Base-by-base conservation (phyloP, 2,797 vertebrate species). In the Steatocranus sp. region DNA sequence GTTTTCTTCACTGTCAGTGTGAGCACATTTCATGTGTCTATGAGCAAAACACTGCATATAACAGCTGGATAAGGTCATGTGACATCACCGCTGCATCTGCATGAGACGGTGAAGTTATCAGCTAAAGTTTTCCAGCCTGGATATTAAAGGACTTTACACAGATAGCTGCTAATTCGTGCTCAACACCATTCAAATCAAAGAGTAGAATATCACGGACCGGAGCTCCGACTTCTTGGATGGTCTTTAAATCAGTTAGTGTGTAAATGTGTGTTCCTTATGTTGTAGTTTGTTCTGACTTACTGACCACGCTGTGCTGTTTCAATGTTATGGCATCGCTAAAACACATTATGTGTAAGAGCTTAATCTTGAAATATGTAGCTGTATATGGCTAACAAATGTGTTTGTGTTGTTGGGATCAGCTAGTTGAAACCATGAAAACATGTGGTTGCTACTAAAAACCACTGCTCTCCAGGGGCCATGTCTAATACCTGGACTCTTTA, bases 401-500 rank as follows among this genome's bases (percentile, higher is more conserved):
- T 25, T 12, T 8, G 7, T 25, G 38, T 70, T 70, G 38, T 18
- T 70, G 23, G 38, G 15, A 70, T 46, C 38, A 46, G 38, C 23
- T 5, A 8, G 34, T 3, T 66, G 7, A 41, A 66, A 66, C 61
- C n/a, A 7, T 66, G 34, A 66, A 38, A 23, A 1, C n/a, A 32
- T 2, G 61, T 0, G n/a, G 1, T 6, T 36, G 32, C n/a, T 38
- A 3, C 7, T 46, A 18, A 46, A 70, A 70, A 25, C 30, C 4
- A 8, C 18, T 18, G n/a, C 74, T 49, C 30, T 54, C 32, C 38
- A 11, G 25, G 54, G 77, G 50, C 20, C 50, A 2, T 0, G 76
- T 70, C 70, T 86, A 50, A 79, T 58, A 43, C 50, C n/a, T 68
- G 56, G 43, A 73, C 23, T 82, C 54, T 78, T 38, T 12, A 63